phyloP scores from a whole-genome alignment of 2,888 invertebrate genomes.

The Nymphalis c-album region DNA sequence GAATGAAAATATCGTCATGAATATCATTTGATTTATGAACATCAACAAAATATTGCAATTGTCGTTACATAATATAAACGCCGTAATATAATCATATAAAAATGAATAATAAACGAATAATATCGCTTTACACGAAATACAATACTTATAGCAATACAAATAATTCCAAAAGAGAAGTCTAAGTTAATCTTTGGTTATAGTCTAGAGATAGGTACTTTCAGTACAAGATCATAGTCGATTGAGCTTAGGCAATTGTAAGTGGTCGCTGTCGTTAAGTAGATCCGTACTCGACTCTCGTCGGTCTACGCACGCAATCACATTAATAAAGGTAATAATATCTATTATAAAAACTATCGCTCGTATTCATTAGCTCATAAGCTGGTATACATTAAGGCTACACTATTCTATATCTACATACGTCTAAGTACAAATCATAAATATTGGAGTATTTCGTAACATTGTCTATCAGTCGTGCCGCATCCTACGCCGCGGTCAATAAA shows the following conservation, averaged over 20 bases:
- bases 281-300: no score
- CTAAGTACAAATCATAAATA: constrained; percentile 73
- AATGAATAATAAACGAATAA: constrained; percentile 13
- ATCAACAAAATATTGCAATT: constrained; percentile 37
- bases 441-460: constrained; percentile 73
- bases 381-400: constrained; percentile 55
- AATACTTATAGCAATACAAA: constrained; percentile 4
- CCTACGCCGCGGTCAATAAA: constrained; percentile 75
- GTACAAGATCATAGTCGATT: neutral
- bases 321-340: constrained; percentile 66
- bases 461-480: constrained; percentile 76
- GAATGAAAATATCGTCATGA: constrained; percentile 31
- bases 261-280: neutral
- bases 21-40: constrained; percentile 38
- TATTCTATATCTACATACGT: constrained; percentile 62
- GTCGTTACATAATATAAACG: constrained; percentile 12
- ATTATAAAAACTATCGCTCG: constrained; percentile 75
- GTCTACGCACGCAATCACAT: constrained; percentile 18
- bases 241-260: constrained; percentile 1
- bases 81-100: constrained; percentile 17
- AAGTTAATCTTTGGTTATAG: constrained; percentile 16
- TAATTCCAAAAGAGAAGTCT: constrained; percentile 10
- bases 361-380: constrained; percentile 69
- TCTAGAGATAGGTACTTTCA: constrained; percentile 8
- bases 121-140: neutral